Conservation (phyloP, 2,888 invertebrate genomes). For the Nycteola revayana region DNA sequence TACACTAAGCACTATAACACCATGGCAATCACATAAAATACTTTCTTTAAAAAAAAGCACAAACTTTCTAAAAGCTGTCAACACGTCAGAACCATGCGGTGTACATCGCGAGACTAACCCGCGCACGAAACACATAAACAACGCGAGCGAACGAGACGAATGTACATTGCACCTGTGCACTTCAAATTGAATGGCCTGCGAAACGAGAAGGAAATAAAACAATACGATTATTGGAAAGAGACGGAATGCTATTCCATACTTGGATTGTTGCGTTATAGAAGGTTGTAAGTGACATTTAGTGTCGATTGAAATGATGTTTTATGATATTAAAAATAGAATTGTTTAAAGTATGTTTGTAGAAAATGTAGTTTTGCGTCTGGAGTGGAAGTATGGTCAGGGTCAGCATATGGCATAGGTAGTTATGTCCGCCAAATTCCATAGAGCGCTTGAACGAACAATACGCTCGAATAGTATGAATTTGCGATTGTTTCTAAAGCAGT, state of each 20-base stretch:
- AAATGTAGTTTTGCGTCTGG: slow-evolving; percentile 28
- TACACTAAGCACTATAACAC: slow-evolving; percentile 35
- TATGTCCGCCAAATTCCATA: slow-evolving; percentile 62
- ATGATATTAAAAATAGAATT: slow-evolving; percentile 10
- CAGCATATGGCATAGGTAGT: slow-evolving; percentile 74
- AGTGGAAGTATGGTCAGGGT: slow-evolving; percentile 70
- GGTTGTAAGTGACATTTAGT: slow-evolving; percentile 33
- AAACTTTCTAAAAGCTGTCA: slow-evolving; percentile 21
- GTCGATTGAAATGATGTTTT: slow-evolving; percentile 26
- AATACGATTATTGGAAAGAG: slow-evolving; percentile 60
- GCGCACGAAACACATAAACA: slow-evolving; percentile 47
- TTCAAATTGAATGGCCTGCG: slow-evolving; percentile 66
- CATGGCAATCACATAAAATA: slow-evolving; percentile 35
- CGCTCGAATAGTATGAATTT: slow-evolving; percentile 20
- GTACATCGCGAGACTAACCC: slow-evolving; percentile 58
- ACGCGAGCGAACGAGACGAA: slow-evolving; percentile 60
- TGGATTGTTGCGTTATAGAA: slow-evolving; percentile 22
- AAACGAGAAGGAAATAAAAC: slow-evolving; percentile 68
- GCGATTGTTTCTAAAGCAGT: slow-evolving; percentile 20
- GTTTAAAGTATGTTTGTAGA: slow-evolving; percentile 10
- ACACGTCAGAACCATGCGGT: slow-evolving; percentile 47
- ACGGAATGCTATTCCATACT: slow-evolving; percentile 42
- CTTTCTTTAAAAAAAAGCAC: slow-evolving; percentile 31
- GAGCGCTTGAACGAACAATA: slow-evolving; percentile 36
- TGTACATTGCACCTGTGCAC: slow-evolving; percentile 73